A percentile compares a stretch with the other conserved stretches of the same genome.
Evolutionary conservation across 1,140 invertebrate species (phyloP).

Genomic region (Lordiphosa clarofinis): DNA sequence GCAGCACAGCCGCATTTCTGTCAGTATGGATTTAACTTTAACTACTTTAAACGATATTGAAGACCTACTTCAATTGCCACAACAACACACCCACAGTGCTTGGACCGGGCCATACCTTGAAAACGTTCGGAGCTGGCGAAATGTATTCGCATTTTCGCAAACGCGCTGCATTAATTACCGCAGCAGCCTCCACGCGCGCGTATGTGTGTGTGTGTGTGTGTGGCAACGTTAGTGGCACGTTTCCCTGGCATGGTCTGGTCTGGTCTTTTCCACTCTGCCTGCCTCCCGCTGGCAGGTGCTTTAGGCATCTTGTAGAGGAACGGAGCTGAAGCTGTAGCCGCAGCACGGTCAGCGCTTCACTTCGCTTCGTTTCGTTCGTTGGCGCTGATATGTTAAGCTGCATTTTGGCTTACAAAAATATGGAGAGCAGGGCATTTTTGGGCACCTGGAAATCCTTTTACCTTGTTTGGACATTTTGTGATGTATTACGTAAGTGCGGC

Average conservation of each 20-base stretch:
- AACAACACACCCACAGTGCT: neutral
- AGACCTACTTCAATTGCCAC: too few relatives aligned
- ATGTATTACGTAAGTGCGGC: constrained; percentile 75
- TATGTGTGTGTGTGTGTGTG: constrained; percentile 21
- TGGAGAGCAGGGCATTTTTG: constrained; percentile 39
- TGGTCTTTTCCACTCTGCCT: neutral
- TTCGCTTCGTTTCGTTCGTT: constrained; percentile 38
- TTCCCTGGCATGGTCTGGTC: constrained; percentile 17
- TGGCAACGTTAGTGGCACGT: constrained; percentile 22
- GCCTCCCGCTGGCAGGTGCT: constrained; percentile 42
- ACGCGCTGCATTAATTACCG: constrained; percentile 77
- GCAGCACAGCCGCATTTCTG: too few relatives aligned
- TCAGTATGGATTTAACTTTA: too few relatives aligned
- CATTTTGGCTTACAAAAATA: constrained; percentile 77
- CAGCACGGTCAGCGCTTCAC: constrained; percentile 53
- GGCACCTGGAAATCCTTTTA: constrained; percentile 67
- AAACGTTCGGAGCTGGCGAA: constrained; percentile 53
- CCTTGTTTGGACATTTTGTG: constrained; percentile 74
- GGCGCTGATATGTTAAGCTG: constrained; percentile 73
- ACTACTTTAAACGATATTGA: too few relatives aligned
- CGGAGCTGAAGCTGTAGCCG: constrained; percentile 16
- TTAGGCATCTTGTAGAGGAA: constrained; percentile 29
- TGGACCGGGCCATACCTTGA: constrained; percentile 43
- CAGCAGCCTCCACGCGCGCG: constrained; percentile 54
- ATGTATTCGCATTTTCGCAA: constrained; percentile 77